phyloP scores from a whole-genome alignment of 2,888 invertebrate species.

The Onchidella celtica region DNA sequence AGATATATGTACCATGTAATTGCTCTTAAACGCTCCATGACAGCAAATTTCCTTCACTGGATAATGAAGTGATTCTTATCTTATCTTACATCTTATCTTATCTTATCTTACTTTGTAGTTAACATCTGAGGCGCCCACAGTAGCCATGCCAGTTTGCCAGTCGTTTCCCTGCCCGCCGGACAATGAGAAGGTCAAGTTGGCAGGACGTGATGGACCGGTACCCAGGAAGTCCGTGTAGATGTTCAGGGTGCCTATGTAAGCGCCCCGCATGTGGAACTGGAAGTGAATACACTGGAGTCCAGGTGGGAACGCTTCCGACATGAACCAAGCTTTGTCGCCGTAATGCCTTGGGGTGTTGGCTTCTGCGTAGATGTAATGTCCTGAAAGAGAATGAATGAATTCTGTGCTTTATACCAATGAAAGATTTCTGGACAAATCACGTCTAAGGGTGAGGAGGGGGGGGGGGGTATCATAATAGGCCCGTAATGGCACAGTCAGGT shows the following conservation, averaged over 20 bases:
- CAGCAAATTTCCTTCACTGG: too few relatives aligned
- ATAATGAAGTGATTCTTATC: too few relatives aligned
- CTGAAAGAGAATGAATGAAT: slow-evolving; percentile 48
- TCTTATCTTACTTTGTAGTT: slow-evolving; percentile 25
- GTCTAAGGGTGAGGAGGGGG: too few relatives aligned
- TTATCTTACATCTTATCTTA: neutral
- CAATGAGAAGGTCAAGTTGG: slow-evolving; percentile 42
- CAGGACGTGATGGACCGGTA: slow-evolving; percentile 40
- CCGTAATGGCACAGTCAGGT: too few relatives aligned
- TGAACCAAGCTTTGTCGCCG: slow-evolving; percentile 67
- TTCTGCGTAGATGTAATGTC: slow-evolving; percentile 73
- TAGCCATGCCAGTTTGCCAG: slow-evolving; percentile 59
- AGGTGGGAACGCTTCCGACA: slow-evolving; percentile 60
- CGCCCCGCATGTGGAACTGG: slow-evolving; percentile 77
- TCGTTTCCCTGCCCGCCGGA: slow-evolving; percentile 52
- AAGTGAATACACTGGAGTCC: slow-evolving; percentile 57
- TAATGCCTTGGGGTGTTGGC: slow-evolving; percentile 59
- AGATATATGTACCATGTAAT: too few relatives aligned
- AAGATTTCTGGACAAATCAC: too few relatives aligned
- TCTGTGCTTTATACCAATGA: too few relatives aligned
- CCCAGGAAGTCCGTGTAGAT: slow-evolving; percentile 59
- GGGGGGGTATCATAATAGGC: too few relatives aligned
- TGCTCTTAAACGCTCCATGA: too few relatives aligned
- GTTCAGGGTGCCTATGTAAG: slow-evolving; percentile 66
- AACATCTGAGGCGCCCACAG: slow-evolving; percentile 32